These are phyloP conservation scores for Drosophila barbarae DNA, from an alignment of 2,888 invertebrate species.

Conservation along the genomic window DNA sequence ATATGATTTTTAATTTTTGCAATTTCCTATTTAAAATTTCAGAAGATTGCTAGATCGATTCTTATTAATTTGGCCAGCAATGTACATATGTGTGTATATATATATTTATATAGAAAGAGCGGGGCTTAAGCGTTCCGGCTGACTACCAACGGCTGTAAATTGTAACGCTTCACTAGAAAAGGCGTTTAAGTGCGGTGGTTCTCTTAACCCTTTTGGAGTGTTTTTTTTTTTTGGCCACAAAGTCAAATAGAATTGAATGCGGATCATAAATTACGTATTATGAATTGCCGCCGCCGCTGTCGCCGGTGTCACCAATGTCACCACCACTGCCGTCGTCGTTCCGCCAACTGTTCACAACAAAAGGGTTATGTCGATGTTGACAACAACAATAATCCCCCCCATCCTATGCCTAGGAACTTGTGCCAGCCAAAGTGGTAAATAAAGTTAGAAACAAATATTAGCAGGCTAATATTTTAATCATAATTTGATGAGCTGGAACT, in stretches of 20 bases:
- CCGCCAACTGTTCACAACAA: constrained; percentile 49
- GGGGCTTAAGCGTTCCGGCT: constrained; percentile 50
- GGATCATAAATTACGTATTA: constrained; percentile 70
- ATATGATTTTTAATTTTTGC: no score
- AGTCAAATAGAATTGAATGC: constrained; percentile 61
- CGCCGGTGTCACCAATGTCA: constrained; percentile 43
- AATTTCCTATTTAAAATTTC: no score
- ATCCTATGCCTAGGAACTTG: neutral
- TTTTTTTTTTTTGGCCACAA: constrained; percentile 43
- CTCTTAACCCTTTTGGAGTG: constrained; percentile 55
- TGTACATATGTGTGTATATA: neutral
- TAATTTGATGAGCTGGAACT: neutral
- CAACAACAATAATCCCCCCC: constrained; percentile 49
- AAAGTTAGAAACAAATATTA: constrained; percentile 12
- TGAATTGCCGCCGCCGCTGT: constrained; percentile 65
- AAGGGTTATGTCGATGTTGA: constrained; percentile 67
- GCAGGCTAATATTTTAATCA: constrained; percentile 8
- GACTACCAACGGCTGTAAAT: constrained; percentile 61
- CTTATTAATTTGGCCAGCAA: no score
- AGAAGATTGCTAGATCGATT: no score
- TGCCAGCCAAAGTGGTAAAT: constrained; percentile 7
- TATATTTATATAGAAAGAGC: neutral
- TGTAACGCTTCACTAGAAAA: constrained; percentile 68
- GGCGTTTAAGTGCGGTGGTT: constrained; percentile 61
- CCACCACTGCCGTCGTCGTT: constrained; percentile 25